Evolutionary conservation across 2,888 invertebrate species (phyloP), one percentile per base, ranked within the genome.

Genomic region (Oxystoma pomonae): DNA sequence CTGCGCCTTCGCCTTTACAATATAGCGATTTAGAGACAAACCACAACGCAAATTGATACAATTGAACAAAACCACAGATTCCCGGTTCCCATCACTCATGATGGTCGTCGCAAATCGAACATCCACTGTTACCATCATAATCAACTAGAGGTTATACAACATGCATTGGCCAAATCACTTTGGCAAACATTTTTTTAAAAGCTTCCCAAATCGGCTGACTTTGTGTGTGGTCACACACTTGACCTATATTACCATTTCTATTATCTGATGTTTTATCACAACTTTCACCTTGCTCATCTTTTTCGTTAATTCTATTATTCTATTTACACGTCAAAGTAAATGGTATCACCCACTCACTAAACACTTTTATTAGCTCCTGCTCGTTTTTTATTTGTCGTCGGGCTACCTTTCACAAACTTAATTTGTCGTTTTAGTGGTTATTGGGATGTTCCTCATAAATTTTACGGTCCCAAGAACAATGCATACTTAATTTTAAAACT

Each of bases 11-110:
- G 62, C 60, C 65, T 64, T 60, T 60, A 66, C 65, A 68, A 71
- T 64, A 68, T 66, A 62, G 62, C 68, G 66, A 71, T 72, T 68
- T n/a, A 69, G 65, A 62, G n/a, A 56, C 65, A 66, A 65, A 70
- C 70, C 72, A 68, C 72, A 71, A 71, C 65, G 68, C 70, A 72
- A 73, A 70, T 70, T 71, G 68, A 66, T n/a, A n/a, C n/a, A n/a
- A n/a, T n/a, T n/a, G n/a, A n/a, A 67, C 65, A 67, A 70, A 71
- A 74, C 72, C 71, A 65, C 73, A 74, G 70, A 64, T 72, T 69
- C 69, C 68, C 69, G 67, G 71, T 73, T 74, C 73, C 71, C 74
- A 73, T 70, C 69, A 63, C n/a, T 50, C 50, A 50, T 50, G 12
- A 50, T 50, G 12, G n/a, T 50, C n/a, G 50, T 50, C 50, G 12